Percentiles rank a stretch among this genome's conserved stretches.
Conservation (phyloP, 2,888 invertebrate genomes). For the Eumerus sabulonum region DNA sequence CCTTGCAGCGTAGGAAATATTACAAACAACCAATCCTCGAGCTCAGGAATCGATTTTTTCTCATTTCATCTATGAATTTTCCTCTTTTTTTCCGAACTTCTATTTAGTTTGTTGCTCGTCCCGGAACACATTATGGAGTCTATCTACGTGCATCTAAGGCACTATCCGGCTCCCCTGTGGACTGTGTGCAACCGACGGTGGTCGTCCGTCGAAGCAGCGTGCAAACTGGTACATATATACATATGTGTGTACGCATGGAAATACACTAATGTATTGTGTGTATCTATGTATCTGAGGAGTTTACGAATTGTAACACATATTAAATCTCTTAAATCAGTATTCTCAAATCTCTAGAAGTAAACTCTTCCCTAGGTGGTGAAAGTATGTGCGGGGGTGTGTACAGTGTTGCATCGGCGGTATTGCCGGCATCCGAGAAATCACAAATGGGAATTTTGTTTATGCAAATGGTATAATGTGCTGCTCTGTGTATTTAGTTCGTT, state of each 20-base stretch:
- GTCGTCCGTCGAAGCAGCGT: too few relatives aligned
- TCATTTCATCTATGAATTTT: neutral
- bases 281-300: slow-evolving; percentile 30
- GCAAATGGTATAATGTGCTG: slow-evolving; percentile 64
- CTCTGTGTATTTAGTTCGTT: slow-evolving; percentile 54
- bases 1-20: slow-evolving; percentile 42
- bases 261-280: neutral
- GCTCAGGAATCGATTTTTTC: slow-evolving; percentile 33
- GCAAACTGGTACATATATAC: too few relatives aligned
- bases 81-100: neutral
- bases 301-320: slow-evolving; percentile 56
- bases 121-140: slow-evolving; percentile 12
- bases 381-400: neutral
- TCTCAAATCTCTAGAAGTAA: slow-evolving; percentile 41
- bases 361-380: neutral
- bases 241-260: too few relatives aligned
- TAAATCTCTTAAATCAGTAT: slow-evolving; percentile 64
- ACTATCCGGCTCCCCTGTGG: neutral
- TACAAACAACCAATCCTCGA: slow-evolving; percentile 41
- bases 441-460: slow-evolving; percentile 64
- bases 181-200: too few relatives aligned
- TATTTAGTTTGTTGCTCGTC: neutral
- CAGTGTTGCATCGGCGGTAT: neutral
- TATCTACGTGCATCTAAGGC: neutral
- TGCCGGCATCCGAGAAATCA: slow-evolving; percentile 53